A percentile compares a stretch with the other conserved stretches of the same genome.
phyloP scores from a whole-genome alignment of 2,888 invertebrate species.

The Gibbula magus region DNA sequence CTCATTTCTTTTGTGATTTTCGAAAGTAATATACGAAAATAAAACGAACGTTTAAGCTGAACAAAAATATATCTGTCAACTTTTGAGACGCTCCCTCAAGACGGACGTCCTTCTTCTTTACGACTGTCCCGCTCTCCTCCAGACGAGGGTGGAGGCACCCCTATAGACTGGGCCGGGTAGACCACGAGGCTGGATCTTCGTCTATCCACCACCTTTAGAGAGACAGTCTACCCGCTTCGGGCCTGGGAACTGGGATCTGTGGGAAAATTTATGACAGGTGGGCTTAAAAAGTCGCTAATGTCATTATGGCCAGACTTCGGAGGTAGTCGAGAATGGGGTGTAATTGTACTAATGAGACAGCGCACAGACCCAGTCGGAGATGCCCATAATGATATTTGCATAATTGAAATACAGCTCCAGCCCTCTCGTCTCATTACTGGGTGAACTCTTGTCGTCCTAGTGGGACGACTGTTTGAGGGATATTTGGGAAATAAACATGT shows the following conservation, averaged over 20 bases:
- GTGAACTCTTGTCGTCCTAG: no score
- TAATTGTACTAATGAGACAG: background rate
- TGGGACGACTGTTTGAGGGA: no score
- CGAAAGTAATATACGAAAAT: no score
- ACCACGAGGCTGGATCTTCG: background rate
- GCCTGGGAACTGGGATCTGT: background rate
- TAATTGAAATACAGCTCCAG: background rate
- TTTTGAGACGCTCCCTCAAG: no score
- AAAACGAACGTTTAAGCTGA: no score
- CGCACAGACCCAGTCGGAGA: background rate
- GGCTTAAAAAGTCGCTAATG: background rate
- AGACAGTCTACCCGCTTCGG: background rate
- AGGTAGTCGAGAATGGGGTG: background rate
- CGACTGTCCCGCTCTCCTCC: no score
- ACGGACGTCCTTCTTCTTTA: no score
- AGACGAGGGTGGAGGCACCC: no score
- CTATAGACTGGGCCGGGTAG: background rate
- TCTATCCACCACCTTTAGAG: background rate
- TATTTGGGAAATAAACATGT: no score
- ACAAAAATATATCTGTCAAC: no score
- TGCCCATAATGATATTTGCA: slow-evolving; percentile 1
- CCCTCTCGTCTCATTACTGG: background rate
- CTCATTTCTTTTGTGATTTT: no score
- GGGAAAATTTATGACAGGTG: background rate
- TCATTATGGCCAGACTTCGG: slow-evolving; percentile 1